phyloP scores from a whole-genome alignment of 2,113 vertebrate genomes.

The Solenodon paradoxus region DNA sequence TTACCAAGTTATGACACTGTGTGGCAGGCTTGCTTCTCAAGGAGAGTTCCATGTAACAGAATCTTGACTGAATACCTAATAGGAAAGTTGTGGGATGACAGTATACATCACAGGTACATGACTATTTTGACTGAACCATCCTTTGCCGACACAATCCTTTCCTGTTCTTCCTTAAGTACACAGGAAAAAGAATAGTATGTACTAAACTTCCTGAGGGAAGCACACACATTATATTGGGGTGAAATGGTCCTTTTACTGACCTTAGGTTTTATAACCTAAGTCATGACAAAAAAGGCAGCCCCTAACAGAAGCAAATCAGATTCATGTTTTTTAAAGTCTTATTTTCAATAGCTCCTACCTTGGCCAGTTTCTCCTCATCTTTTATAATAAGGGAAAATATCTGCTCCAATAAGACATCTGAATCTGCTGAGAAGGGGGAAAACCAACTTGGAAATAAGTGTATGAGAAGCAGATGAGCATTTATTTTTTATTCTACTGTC shows the following conservation, averaged over 20 bases:
- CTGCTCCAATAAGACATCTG: background rate
- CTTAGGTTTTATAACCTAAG: background rate
- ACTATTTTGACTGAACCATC: background rate
- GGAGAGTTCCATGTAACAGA: no score
- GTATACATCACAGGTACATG: no score
- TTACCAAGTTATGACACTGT: background rate
- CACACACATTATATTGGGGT: background rate
- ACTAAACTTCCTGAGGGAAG: background rate
- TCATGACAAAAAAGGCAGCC: background rate
- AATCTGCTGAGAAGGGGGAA: background rate
- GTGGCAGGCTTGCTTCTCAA: background rate
- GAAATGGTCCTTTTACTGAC: background rate
- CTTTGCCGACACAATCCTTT: background rate
- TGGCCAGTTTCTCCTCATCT: background rate
- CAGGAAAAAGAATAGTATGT: background rate
- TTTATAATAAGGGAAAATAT: background rate
- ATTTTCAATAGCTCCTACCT: background rate
- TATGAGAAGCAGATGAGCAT: background rate
- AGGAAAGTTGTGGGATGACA: background rate
- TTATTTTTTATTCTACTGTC: background rate
- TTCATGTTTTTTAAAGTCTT: background rate
- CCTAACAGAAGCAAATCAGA: background rate
- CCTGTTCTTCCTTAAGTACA: background rate
- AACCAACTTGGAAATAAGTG: background rate
- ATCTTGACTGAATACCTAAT: background rate